Percentiles rank a stretch among this genome's conserved stretches.
Conservation (phyloP, 92 coral and sea anemone genomes). For the Blastomussa wellsi region DNA sequence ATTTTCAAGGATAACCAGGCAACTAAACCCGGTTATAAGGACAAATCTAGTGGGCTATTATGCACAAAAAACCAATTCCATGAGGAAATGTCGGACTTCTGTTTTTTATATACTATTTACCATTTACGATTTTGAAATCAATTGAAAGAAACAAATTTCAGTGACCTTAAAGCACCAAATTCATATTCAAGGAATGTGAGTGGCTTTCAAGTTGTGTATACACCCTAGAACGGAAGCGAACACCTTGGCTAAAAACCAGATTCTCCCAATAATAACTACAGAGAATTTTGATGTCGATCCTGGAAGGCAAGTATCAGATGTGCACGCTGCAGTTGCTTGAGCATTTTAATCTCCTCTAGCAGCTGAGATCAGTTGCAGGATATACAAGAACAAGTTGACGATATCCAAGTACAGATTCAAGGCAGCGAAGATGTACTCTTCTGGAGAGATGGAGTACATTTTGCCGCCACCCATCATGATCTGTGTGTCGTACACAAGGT, state of each 20-base stretch:
- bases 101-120: not conserved
- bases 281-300: not conserved
- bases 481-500: slow-evolving; percentile 98
- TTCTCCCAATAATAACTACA: not conserved
- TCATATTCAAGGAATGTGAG: too few species aligned
- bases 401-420: slow-evolving; percentile 95
- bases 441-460: slow-evolving; percentile 91
- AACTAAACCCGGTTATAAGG: not conserved
- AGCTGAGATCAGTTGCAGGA: slow-evolving; percentile 89
- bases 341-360: slow-evolving; percentile 37
- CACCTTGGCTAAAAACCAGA: not conserved
- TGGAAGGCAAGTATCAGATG: not conserved
- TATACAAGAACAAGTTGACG: slow-evolving; percentile 94
- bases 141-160: too few species aligned
- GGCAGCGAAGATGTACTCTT: slow-evolving; percentile 98
- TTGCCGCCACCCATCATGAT: slow-evolving; percentile 99
- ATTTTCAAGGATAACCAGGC: not conserved
- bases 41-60: not conserved
- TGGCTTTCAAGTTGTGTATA: too few species aligned
- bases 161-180: too few species aligned
- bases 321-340: not conserved
- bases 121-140: not conserved
- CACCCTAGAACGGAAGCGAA: not conserved
- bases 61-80: not conserved
- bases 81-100: not conserved